These are phyloP conservation scores for Heteropelma amictum DNA, from an alignment of 2,888 invertebrate genomes.

Conservation along the genomic window DNA sequence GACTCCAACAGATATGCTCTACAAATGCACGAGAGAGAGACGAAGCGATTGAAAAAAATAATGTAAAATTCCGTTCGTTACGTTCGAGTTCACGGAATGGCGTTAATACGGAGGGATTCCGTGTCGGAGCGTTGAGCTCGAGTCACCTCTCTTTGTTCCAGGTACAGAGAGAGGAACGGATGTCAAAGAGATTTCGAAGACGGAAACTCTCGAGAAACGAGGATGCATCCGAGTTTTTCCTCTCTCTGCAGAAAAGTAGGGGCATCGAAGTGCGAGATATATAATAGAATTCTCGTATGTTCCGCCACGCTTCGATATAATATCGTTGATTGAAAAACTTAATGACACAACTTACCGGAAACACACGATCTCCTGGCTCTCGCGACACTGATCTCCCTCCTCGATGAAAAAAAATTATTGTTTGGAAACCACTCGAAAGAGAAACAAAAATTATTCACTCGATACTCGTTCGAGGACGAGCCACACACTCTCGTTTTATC, in stretches of 20 bases:
- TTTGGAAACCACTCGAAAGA: too few relatives aligned
- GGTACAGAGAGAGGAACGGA: background rate
- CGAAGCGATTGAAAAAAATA: background rate
- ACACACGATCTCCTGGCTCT: slow-evolving; percentile 34
- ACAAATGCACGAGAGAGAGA: slow-evolving; percentile 8
- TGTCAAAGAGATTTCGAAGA: too few relatives aligned
- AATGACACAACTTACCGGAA: slow-evolving; percentile 40
- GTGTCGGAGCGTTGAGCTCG: slow-evolving; percentile 6
- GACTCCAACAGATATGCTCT: background rate
- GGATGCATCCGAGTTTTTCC: too few relatives aligned
- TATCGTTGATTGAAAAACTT: slow-evolving; percentile 2
- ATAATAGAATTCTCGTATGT: background rate
- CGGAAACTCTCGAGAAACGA: too few relatives aligned
- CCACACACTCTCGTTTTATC: slow-evolving; percentile 12
- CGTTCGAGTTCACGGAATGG: slow-evolving; percentile 45
- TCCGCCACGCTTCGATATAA: too few relatives aligned
- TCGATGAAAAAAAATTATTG: slow-evolving; percentile 4
- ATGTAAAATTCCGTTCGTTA: slow-evolving; percentile 34
- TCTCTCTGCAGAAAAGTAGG: too few relatives aligned
- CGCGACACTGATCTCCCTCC: background rate
- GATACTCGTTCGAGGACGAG: slow-evolving; percentile 2
- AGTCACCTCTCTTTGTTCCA: slow-evolving; percentile 30
- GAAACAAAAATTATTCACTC: slow-evolving; percentile 11
- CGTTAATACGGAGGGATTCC: slow-evolving; percentile 37
- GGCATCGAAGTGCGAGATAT: too few relatives aligned